phyloP scores from a whole-genome alignment of 2,888 invertebrate species.

The Pyralis farinalis region DNA sequence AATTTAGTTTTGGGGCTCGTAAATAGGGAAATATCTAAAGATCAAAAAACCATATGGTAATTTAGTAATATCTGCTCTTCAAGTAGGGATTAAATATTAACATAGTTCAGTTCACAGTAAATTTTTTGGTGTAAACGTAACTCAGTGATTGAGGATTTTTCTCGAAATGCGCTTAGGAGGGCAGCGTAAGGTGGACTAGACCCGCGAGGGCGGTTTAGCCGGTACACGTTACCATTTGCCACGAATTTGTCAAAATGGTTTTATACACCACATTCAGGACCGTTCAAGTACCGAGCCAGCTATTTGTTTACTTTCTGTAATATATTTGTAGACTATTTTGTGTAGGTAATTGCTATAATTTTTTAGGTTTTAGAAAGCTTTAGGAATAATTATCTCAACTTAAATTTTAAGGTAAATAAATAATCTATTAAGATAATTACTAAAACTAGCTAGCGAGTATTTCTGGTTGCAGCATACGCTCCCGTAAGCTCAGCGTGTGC shows the following conservation, averaged over 20 bases:
- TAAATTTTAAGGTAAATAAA: too few relatives aligned
- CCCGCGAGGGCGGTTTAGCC: slow-evolving; percentile 22
- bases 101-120: background rate
- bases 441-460: too few relatives aligned
- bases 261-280: slow-evolving; percentile 29
- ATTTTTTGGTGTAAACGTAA: background rate
- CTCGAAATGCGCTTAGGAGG: background rate
- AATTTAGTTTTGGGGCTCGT: background rate
- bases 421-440: too few relatives aligned
- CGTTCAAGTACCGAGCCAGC: slow-evolving; percentile 11
- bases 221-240: slow-evolving; percentile 16
- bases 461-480: too few relatives aligned
- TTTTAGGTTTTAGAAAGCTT: too few relatives aligned
- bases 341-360: too few relatives aligned
- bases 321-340: too few relatives aligned
- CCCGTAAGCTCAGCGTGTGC: too few relatives aligned
- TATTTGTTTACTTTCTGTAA: background rate
- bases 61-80: too few relatives aligned
- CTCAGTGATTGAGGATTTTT: background rate
- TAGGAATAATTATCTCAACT: too few relatives aligned
- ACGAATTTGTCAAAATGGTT: slow-evolving; percentile 30
- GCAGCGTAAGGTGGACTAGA: background rate
- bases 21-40: background rate
- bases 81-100: too few relatives aligned
- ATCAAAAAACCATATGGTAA: background rate